phyloP scores from a whole-genome alignment of 2,888 invertebrate species.

The Ferrisia virgata region DNA sequence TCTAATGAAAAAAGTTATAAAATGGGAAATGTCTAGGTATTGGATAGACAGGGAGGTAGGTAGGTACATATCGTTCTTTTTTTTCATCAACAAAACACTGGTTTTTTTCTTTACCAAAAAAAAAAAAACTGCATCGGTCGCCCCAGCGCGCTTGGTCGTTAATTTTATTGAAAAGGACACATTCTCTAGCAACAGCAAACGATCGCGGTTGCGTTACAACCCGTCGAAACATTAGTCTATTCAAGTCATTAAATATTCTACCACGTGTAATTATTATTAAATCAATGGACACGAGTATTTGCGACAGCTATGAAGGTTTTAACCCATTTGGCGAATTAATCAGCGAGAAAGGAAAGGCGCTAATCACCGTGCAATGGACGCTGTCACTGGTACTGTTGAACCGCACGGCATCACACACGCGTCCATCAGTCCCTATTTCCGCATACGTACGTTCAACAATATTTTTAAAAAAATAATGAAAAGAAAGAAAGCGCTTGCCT shows the following conservation, averaged over 20 bases:
- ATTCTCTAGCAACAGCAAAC: neutral
- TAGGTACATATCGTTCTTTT: too few species aligned
- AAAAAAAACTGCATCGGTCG: too few species aligned
- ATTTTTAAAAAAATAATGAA: too few species aligned
- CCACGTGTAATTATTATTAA: neutral
- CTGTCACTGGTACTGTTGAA: neutral
- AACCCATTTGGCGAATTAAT: neutral
- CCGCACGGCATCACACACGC: neutral
- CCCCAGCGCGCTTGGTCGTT: neutral
- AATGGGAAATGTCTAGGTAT: too few species aligned
- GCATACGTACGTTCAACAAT: too few species aligned
- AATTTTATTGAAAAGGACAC: neutral
- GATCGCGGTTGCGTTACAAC: neutral
- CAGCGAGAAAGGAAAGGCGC: neutral
- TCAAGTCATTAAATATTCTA: neutral
- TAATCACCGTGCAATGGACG: neutral
- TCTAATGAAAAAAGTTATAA: too few species aligned
- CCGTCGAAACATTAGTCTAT: neutral
- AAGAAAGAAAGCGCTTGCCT: too few species aligned
- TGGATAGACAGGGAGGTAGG: too few species aligned
- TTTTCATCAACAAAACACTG: too few species aligned
- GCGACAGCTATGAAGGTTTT: neutral
- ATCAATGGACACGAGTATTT: neutral
- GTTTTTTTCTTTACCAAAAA: too few species aligned
- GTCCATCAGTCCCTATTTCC: too few species aligned